Percentiles rank a stretch among this genome's conserved stretches.
phyloP scores from a whole-genome alignment of 2,797 vertebrate species.

The Hydrolagus colliei region DNA sequence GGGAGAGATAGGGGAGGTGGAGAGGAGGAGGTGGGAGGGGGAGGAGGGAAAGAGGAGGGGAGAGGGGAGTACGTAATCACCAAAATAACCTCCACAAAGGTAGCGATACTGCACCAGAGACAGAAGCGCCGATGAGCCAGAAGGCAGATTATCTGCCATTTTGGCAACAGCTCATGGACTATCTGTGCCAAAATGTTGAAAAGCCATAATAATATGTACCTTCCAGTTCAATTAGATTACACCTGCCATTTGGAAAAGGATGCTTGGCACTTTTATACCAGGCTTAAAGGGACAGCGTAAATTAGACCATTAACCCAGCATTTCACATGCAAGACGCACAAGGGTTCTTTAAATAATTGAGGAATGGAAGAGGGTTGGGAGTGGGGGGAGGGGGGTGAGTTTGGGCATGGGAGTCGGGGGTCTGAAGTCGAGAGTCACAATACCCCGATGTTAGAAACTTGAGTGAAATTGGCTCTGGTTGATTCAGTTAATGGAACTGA shows the following conservation, averaged over 20 bases:
- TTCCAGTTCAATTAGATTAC: conserved; percentile 93
- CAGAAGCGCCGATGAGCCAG: conserved; percentile 52
- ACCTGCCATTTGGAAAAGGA: conserved; percentile 59
- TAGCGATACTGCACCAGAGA: conserved; percentile 34
- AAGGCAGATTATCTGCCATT: conserved; percentile 85
- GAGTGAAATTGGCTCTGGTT: too few relatives aligned
- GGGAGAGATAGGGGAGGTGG: conserved; percentile 42
- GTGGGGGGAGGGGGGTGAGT: too few relatives aligned
- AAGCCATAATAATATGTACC: conserved; percentile 84
- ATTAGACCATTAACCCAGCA: background rate
- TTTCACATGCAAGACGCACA: background rate
- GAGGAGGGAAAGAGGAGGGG: conserved; percentile 46
- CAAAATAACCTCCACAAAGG: conserved; percentile 50
- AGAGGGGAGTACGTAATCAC: conserved; percentile 51
- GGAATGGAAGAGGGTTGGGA: too few relatives aligned
- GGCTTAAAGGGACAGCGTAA: background rate
- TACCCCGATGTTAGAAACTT: too few relatives aligned
- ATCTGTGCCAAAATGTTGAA: conserved; percentile 84
- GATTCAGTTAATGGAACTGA: too few relatives aligned
- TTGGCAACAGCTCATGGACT: conserved; percentile 61
- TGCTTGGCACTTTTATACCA: too few relatives aligned
- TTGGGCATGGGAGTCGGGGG: too few relatives aligned
- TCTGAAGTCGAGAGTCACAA: too few relatives aligned
- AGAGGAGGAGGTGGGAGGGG: background rate
- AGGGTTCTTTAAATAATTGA: background rate